Evolutionary conservation across 2,113 vertebrate genomes (phyloP), one percentile per base, ranked within the genome.

Genomic region (Mesembrinibis cayennensis): DNA sequence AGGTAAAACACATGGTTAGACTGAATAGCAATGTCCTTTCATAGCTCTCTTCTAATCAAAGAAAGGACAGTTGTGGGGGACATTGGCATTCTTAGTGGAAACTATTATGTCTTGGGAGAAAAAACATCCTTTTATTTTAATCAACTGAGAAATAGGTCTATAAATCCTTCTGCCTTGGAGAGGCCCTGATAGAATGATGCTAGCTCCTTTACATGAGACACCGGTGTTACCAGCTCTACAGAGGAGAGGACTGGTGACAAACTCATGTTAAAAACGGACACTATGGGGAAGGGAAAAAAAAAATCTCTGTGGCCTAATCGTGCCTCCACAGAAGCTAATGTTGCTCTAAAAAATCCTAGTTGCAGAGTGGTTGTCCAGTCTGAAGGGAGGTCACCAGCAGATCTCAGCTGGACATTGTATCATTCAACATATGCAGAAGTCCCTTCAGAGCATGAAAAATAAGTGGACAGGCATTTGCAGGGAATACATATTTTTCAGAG

Each of bases 1-100:
- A 97, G 95, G 91, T 97, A 63, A 89, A 97, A 94, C 94, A 96
- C 53, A 81, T 59, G 91, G 82, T 62, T 29, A 55, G n/a, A 15
- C 25, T 16, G 3, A 82, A 58, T 13, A 81, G 58, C 59, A 72
- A 59, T 40, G 74, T 83, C 63, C 40, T 86, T 59, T 63, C 67
- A 49, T n/a, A 87, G 47, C 14, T 80, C 16, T n/a, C 56, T 22
- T 30, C 40, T 19, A 29, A 52, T 59, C 65, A 63, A 90, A 78
- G 79, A 45, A 82, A 83, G 80, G 83, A 72, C 67, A 87, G 6
- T 81, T 30, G 52, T 44, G 81, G 45, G 42, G 79, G n/a, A 86
- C 82, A 67, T n/a, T 74, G 63, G 86, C 80, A 81, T 26, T 77
- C 59, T 63, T 30, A 71, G 55, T 67, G 91, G 89, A 97, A 97